These are phyloP conservation scores for Rhyacophila evoluta DNA, from an alignment of 2,888 invertebrate species.

Conservation along the genomic window DNA sequence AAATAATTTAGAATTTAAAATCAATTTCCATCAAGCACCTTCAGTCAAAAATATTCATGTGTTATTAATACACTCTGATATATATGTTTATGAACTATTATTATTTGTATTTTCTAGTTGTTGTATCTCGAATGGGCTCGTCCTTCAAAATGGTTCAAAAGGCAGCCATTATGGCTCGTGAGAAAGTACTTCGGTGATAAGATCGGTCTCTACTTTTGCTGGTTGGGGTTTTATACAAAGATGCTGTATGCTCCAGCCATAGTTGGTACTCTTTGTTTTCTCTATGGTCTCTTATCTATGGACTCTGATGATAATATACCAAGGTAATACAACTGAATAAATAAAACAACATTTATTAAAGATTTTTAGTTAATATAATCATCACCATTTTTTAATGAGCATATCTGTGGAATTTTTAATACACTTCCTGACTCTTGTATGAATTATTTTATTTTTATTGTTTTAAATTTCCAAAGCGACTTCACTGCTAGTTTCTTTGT, in stretches of 20 bases:
- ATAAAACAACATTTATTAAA: too few relatives aligned
- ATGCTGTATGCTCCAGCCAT: constrained; percentile 89
- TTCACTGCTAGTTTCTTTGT: too few relatives aligned
- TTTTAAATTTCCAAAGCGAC: too few relatives aligned
- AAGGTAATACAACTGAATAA: too few relatives aligned
- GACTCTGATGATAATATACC: constrained; percentile 87
- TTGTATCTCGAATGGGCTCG: constrained; percentile 94
- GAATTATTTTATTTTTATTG: too few relatives aligned
- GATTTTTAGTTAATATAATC: too few relatives aligned
- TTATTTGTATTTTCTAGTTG: constrained; percentile 69
- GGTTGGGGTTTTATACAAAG: constrained; percentile 93
- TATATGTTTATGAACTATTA: too few relatives aligned
- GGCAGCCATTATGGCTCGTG: constrained; percentile 91
- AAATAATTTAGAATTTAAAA: background rate
- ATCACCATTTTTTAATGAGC: too few relatives aligned
- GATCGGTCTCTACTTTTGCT: constrained; percentile 91
- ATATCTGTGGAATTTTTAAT: too few relatives aligned
- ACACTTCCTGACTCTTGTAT: too few relatives aligned
- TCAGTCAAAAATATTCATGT: background rate
- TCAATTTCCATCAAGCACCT: too few relatives aligned
- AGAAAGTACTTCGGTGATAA: constrained; percentile 93
- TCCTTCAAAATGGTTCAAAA: constrained; percentile 90
- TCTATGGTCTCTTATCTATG: constrained; percentile 87
- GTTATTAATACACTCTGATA: background rate
- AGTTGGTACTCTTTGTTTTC: constrained; percentile 87